Evolutionary conservation across 37 sponge, comb jelly and placozoan species (phyloP).

Genomic region (Theonella swinhoei): DNA sequence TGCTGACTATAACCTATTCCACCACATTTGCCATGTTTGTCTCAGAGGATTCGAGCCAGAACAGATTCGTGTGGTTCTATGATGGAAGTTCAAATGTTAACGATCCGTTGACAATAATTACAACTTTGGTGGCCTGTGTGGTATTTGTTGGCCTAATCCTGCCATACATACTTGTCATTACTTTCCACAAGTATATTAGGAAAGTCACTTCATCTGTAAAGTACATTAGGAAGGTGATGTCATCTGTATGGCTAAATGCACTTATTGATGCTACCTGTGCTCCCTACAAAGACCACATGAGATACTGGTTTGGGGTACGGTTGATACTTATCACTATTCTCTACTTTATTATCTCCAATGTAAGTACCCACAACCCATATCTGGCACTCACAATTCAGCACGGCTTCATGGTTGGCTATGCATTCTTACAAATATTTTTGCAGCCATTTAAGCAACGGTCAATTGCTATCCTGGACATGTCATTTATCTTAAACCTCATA

Average conservation of each 20-base stretch:
- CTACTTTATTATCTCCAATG: background rate
- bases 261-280: slow-evolving; percentile 26
- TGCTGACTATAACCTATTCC: slow-evolving; percentile 29
- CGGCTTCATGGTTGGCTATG: background rate
- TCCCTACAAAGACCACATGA: slow-evolving; percentile 15
- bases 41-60: background rate
- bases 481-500: slow-evolving; percentile 5
- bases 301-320: slow-evolving; percentile 32
- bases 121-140: no score
- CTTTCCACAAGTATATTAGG: no score
- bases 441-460: background rate
- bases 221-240: background rate
- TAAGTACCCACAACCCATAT: background rate
- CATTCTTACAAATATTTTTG: background rate
- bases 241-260: slow-evolving; percentile 11
- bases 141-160: no score
- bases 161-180: no score
- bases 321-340: background rate
- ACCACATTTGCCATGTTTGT: slow-evolving; percentile 21
- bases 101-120: no score
- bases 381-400: background rate
- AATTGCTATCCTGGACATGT: slow-evolving; percentile 8
- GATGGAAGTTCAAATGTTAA: no score
- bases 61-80: slow-evolving; percentile 21
- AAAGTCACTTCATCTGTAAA: no score